phyloP scores from a whole-genome alignment of 2,888 invertebrate genomes.

The Agriopis aurantiaria region DNA sequence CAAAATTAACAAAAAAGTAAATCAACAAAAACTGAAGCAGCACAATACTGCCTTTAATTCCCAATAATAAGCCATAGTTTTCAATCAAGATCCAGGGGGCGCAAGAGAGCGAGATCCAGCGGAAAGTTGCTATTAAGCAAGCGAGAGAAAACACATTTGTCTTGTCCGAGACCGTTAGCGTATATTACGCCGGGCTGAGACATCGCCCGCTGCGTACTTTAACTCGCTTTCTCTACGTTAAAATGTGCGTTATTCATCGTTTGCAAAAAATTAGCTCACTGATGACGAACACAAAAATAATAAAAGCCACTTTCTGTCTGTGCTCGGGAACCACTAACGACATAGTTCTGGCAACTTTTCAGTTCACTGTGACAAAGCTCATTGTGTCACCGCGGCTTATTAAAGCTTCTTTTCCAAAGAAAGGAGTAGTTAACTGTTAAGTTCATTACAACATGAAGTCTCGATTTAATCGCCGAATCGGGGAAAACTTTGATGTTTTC shows the following conservation, averaged over 20 bases:
- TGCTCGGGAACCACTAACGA: conserved; percentile 6
- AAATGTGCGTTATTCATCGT: conserved; percentile 62
- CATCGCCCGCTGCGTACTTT: conserved; percentile 77
- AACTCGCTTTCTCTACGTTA: conserved; percentile 68
- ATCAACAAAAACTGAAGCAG: conserved; percentile 42
- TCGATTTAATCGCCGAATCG: conserved; percentile 57
- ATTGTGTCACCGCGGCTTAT: conserved; percentile 58
- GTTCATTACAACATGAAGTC: conserved; percentile 64
- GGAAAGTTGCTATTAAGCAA: conserved; percentile 75
- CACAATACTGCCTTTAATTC: conserved; percentile 52
- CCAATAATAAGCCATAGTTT: conserved; percentile 75
- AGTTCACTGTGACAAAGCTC: conserved; percentile 52
- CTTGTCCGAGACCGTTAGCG: conserved; percentile 85
- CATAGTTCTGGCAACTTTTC: conserved; percentile 18
- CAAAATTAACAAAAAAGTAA: conserved; percentile 35
- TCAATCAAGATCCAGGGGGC: conserved; percentile 73
- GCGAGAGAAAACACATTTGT: conserved; percentile 85
- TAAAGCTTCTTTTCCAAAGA: conserved; percentile 66
- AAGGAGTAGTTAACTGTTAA: conserved; percentile 53
- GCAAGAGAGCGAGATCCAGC: conserved; percentile 58
- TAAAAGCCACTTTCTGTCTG: conserved; percentile 24
- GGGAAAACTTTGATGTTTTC: conserved; percentile 45
- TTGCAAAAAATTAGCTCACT: conserved; percentile 58
- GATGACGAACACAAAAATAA: conserved; percentile 36
- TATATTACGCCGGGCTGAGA: conserved; percentile 80